These are phyloP conservation scores for Labrus mixtus DNA, from an alignment of 2,113 vertebrate genomes.

Conservation along the genomic window DNA sequence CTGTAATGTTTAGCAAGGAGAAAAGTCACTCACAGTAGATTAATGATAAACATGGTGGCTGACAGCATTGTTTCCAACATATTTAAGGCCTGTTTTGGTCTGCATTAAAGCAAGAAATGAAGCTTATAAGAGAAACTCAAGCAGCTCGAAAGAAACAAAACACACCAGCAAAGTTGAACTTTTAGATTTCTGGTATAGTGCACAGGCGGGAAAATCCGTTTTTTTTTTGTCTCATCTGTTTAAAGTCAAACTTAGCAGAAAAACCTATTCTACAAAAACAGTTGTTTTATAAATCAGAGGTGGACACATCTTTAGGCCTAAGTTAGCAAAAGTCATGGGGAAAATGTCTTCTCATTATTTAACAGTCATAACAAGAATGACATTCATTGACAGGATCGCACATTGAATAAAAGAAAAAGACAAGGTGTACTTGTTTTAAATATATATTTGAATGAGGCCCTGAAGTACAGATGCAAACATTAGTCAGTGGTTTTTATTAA, in stretches of 20 bases:
- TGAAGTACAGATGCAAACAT: slow-evolving; percentile 49
- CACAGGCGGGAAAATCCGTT: neutral
- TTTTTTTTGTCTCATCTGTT: neutral
- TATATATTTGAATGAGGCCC: slow-evolving; percentile 26
- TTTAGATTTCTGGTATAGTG: too few species aligned
- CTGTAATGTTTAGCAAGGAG: neutral
- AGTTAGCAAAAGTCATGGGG: neutral
- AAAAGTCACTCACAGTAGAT: neutral
- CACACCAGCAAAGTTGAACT: too few species aligned
- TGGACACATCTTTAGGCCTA: slow-evolving; percentile 9
- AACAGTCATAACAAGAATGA: neutral
- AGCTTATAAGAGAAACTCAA: neutral
- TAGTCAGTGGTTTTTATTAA: slow-evolving; percentile 70
- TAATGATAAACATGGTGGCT: neutral
- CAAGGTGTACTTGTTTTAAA: too few species aligned
- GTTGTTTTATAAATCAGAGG: neutral
- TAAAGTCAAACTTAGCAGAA: neutral
- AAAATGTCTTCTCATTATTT: too few species aligned
- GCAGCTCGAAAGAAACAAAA: neutral
- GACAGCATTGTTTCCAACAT: neutral
- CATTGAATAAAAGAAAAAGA: neutral
- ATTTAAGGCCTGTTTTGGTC: slow-evolving; percentile 25
- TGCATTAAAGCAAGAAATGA: slow-evolving; percentile 12
- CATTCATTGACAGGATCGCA: neutral
- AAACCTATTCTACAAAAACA: too few species aligned